Base-by-base conservation (phyloP, 2,797 vertebrate species). In the Phylloscopus collybita region DNA sequence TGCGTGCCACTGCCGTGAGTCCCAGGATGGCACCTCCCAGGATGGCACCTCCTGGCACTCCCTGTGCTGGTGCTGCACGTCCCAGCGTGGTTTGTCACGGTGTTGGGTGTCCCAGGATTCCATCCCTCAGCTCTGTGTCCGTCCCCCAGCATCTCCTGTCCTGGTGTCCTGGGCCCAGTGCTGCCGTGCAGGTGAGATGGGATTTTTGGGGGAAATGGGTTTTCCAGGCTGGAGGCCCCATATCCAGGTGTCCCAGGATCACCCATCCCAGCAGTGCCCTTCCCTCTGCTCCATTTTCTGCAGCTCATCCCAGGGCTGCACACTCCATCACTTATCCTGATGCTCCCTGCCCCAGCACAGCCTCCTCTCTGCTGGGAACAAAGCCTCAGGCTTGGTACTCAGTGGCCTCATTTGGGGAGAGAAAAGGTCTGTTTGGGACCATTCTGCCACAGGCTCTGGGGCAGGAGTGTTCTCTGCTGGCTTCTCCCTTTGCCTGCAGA, bases 1-100 rank as follows among this genome's bases (percentile, higher is more conserved):
- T 10, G 23, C 9, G 38, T 75, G 22, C 57, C 27, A 17, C 12
- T 23, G 13, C 15, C 10, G 1, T 5, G 3, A 10, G 16, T 19
- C n/a, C 51, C 12, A 23, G 61, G 8, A 10, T 2, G 23, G 25
- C n/a, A 1, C 20, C 7, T 20, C 44, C n/a, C 45, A 50, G 73
- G 15, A 9, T 8, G 10, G 12, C 29, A 9, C 3, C 2, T 62
- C 61, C 32, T 6, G 10, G 13, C n/a, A 40, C 22, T n/a, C 59
- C 50, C 2, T 2, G 6, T 40, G 23, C n/a, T 12, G 4, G 16
- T 3, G 10, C 10, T 1, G 1, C 5, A 0, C 2, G 14, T 72
- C 64, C 81, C 29, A 30, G 38, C 16, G 5, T 1, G 5, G 27
- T 26, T 56, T 45, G 75, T 32, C 61, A 20, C 2, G 1, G 25